Evolutionary conservation across 2,113 vertebrate species (phyloP).

Genomic region (Lophura nycthemera): DNA sequence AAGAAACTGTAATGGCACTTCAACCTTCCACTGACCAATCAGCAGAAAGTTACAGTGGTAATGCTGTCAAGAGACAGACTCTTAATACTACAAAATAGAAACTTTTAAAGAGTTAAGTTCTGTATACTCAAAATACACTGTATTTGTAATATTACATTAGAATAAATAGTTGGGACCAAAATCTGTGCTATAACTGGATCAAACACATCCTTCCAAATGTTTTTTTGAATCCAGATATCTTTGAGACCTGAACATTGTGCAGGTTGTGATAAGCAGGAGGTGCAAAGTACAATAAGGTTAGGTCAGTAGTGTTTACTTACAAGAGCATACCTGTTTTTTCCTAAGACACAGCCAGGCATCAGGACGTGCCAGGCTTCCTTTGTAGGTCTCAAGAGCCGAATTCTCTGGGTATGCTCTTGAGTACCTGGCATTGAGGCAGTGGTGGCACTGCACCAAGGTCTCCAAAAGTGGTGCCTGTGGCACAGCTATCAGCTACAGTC

Average conservation of each 20-base stretch:
- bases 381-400: background rate
- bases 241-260: rapidly evolving
- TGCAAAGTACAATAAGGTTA: background rate
- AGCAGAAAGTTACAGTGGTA: background rate
- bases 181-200: background rate
- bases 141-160: background rate
- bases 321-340: background rate
- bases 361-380: background rate
- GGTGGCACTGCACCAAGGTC: background rate
- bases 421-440: background rate
- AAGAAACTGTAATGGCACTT: background rate
- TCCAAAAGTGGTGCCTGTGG: rapidly evolving
- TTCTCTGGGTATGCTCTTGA: background rate
- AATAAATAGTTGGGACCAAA: background rate
- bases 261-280: background rate
- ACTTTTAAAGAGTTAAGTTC: background rate
- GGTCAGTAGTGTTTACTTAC: background rate
- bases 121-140: background rate
- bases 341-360: background rate
- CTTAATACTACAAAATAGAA: background rate
- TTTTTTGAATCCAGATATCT: background rate
- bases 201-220: background rate
- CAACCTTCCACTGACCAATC: background rate
- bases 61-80: background rate
- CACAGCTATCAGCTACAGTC: background rate